Percentiles rank a stretch among this genome's conserved stretches.
Evolutionary conservation across 2,797 vertebrate species (phyloP).

Genomic region (Austrolebias charrua): DNA sequence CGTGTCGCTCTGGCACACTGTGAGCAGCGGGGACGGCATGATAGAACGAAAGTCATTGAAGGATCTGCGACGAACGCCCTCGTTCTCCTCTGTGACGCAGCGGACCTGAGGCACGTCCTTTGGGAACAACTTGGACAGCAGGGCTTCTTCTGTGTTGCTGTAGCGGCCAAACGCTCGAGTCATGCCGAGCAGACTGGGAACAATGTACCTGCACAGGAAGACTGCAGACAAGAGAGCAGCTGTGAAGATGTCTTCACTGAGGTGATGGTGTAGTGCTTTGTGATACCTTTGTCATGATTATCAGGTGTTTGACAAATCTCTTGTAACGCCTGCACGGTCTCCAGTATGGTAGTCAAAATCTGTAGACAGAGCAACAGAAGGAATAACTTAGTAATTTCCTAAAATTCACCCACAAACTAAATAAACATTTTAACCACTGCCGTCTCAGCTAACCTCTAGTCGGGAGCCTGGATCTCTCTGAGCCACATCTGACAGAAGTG

Average conservation of each 20-base stretch:
- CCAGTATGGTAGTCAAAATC: conserved; percentile 89
- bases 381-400: neutral
- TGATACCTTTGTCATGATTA: conserved; percentile 90
- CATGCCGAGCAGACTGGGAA: conserved; percentile 91
- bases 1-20: conserved; percentile 87
- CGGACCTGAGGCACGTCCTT: conserved; percentile 80
- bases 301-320: conserved; percentile 92
- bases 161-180: conserved; percentile 93
- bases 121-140: conserved; percentile 93
- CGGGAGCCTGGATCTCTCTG: conserved; percentile 84
- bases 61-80: conserved; percentile 89
- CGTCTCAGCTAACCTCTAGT: conserved; percentile 80
- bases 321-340: conserved; percentile 88
- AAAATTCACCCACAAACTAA: neutral
- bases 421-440: neutral
- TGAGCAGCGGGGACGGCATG: conserved; percentile 90
- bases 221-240: conserved; percentile 73
- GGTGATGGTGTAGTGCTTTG: too few species aligned
- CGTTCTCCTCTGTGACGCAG: conserved; percentile 83
- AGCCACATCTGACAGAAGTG: conserved; percentile 90
- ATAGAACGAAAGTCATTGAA: conserved; percentile 98
- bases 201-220: conserved; percentile 89
- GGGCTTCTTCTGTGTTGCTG: conserved; percentile 88
- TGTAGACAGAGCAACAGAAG: conserved; percentile 59
- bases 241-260: neutral